Conservation (phyloP, 2,113 vertebrate species). For the Spilogale gracilis region DNA sequence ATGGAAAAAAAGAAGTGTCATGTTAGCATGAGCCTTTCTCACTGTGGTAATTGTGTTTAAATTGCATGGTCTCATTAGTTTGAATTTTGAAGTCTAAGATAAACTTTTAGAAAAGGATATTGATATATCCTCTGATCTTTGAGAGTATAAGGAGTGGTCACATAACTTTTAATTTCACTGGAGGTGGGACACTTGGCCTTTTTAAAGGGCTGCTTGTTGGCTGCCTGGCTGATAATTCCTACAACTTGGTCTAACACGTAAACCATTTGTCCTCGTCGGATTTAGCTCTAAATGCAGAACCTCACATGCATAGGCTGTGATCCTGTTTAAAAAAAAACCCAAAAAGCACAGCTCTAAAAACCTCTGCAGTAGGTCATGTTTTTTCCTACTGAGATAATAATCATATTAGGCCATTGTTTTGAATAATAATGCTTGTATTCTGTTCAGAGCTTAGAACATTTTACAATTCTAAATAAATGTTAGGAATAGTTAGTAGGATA, state of each 20-base stretch:
- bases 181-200: accelerated
- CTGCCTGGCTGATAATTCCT: accelerated
- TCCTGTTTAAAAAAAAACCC: neutral
- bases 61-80: neutral
- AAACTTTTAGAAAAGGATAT: neutral
- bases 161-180: accelerated
- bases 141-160: neutral
- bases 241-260: accelerated
- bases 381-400: neutral
- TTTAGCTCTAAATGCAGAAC: neutral
- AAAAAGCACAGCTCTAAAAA: neutral
- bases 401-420: neutral
- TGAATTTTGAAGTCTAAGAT: neutral
- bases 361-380: neutral
- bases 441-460: neutral
- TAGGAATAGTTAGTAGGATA: neutral
- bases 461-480: neutral
- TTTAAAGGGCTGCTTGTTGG: neutral
- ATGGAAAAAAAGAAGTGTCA: accelerated
- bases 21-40: neutral
- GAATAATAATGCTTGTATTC: neutral
- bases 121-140: accelerated
- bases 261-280: neutral
- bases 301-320: accelerated
- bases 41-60: neutral